Evolutionary conservation across 1,140 invertebrate genomes (phyloP).

Genomic region (Nasonia giraulti): DNA sequence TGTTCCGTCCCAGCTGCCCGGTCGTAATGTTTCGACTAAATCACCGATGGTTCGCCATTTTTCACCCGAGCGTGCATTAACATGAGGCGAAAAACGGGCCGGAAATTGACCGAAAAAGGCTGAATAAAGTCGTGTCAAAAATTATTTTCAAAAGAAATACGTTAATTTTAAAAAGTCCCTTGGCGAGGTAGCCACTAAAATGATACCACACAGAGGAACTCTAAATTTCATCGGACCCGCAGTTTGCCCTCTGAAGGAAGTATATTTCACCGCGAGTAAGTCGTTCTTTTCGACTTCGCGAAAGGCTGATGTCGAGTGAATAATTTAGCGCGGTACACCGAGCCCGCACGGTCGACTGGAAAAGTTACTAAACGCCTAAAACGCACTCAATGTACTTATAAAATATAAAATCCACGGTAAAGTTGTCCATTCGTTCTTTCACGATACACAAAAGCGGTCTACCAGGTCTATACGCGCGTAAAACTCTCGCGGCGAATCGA

Average conservation of each 20-base stretch:
- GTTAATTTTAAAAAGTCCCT: background rate
- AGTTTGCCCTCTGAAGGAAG: background rate
- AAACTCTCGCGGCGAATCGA: too few species aligned
- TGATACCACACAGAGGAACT: background rate
- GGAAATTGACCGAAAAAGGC: background rate
- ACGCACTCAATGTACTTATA: background rate
- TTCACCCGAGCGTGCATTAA: background rate
- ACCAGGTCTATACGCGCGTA: too few species aligned
- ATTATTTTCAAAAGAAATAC: background rate
- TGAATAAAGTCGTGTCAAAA: background rate
- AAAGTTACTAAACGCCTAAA: background rate
- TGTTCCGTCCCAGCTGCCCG: background rate
- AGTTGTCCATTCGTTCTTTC: too few species aligned
- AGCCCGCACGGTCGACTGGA: too few species aligned
- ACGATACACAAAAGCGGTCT: too few species aligned
- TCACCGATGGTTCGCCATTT: slow-evolving; percentile 13
- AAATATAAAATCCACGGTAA: too few species aligned
- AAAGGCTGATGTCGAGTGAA: background rate
- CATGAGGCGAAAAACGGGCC: background rate
- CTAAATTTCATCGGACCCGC: background rate
- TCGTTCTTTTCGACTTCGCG: background rate
- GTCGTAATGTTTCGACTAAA: slow-evolving; percentile 17
- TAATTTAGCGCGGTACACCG: background rate
- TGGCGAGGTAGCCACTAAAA: background rate
- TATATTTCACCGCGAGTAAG: background rate